These are phyloP conservation scores for Neosilurus mollespiculum DNA, from an alignment of 2,797 vertebrate genomes.

Conservation along the genomic window DNA sequence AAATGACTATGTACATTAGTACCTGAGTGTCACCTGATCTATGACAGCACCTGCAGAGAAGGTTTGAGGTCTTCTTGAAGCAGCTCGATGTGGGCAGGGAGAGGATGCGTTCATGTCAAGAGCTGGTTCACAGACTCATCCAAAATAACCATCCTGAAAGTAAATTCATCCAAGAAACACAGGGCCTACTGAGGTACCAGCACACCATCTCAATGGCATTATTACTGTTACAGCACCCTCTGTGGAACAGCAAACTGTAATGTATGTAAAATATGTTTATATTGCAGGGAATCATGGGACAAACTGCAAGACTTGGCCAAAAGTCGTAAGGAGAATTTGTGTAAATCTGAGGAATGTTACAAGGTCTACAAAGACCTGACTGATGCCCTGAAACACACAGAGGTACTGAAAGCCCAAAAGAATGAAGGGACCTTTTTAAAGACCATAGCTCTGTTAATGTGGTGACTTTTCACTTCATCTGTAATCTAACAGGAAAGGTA, in stretches of 20 bases:
- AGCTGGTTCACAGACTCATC: slow-evolving; percentile 71
- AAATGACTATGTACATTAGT: not conserved
- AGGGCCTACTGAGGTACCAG: slow-evolving; percentile 76
- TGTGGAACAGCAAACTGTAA: not conserved
- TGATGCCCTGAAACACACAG: slow-evolving; percentile 77
- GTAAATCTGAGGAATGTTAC: slow-evolving; percentile 72
- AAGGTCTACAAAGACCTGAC: slow-evolving; percentile 77
- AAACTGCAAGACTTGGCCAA: slow-evolving; percentile 72
- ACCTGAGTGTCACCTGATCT: slow-evolving; percentile 24
- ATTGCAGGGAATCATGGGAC: slow-evolving; percentile 78
- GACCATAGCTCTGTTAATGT: not conserved
- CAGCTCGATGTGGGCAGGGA: slow-evolving; percentile 76
- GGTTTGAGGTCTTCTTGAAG: slow-evolving; percentile 77
- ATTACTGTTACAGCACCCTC: too few species aligned
- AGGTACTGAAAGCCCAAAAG: slow-evolving; percentile 66
- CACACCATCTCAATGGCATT: not conserved
- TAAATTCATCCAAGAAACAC: slow-evolving; percentile 66
- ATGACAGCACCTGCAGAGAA: slow-evolving; percentile 75
- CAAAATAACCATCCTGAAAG: slow-evolving; percentile 70
- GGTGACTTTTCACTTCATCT: slow-evolving; percentile 1
- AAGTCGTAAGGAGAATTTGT: slow-evolving; percentile 68
- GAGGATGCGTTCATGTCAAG: slow-evolving; percentile 69
- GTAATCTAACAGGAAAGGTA: slow-evolving; percentile 75
- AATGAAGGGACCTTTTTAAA: slow-evolving; percentile 6
- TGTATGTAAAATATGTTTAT: not conserved